Evolutionary conservation across 2,113 vertebrate species (phyloP).

Genomic region (Sarotherodon lohbergeri): DNA sequence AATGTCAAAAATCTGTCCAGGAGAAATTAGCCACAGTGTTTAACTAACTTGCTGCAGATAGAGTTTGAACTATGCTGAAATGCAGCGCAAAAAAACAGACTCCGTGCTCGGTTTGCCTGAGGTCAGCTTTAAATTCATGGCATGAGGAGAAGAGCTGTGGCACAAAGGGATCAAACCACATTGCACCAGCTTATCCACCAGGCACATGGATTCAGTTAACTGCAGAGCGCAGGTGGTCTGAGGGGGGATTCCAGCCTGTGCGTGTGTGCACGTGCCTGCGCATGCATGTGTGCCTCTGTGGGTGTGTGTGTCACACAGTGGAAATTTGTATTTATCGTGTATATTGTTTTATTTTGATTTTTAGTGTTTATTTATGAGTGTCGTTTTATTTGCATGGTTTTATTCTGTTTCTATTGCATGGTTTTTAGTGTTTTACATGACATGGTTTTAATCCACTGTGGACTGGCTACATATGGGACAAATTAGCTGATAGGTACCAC

Average conservation of each 20-base stretch:
- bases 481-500: too few relatives aligned
- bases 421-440: too few relatives aligned
- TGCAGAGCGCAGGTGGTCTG: conserved; percentile 64
- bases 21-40: background rate
- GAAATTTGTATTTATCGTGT: too few relatives aligned
- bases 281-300: background rate
- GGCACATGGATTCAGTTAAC: conserved; percentile 71
- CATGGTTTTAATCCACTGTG: too few relatives aligned
- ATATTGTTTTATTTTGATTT: too few relatives aligned
- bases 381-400: too few relatives aligned
- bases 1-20: background rate
- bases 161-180: conserved; percentile 48
- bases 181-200: conserved; percentile 39
- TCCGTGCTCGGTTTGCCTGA: background rate
- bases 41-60: background rate
- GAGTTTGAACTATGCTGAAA: background rate
- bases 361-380: too few relatives aligned
- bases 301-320: background rate
- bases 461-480: too few relatives aligned
- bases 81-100: background rate
- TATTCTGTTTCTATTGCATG: too few relatives aligned
- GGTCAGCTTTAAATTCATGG: conserved; percentile 41
- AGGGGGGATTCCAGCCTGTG: conserved; percentile 60
- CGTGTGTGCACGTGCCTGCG: background rate
- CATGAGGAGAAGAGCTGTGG: conserved; percentile 38